Conservation (phyloP, 2,113 vertebrate genomes). For the Panthera leo region DNA sequence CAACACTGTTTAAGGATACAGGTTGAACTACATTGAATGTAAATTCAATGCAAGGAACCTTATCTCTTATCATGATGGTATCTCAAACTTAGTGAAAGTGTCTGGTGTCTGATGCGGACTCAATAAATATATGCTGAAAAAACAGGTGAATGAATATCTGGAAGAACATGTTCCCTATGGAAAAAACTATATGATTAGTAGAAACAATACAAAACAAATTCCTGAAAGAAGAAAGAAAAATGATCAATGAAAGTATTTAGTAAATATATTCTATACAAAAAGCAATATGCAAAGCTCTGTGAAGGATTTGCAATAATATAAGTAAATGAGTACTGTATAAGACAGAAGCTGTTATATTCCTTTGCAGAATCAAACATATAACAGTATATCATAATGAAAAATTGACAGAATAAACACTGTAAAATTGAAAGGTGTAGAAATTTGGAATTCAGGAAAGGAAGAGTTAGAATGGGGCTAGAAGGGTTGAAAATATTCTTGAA, state of each 20-base stretch:
- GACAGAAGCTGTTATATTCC: background rate
- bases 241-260: background rate
- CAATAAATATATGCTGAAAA: background rate
- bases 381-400: background rate
- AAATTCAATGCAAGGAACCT: background rate
- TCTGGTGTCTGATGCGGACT: background rate
- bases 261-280: background rate
- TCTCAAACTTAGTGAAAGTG: background rate
- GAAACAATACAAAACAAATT: background rate
- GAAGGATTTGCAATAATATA: background rate
- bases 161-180: background rate
- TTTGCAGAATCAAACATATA: background rate
- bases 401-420: background rate
- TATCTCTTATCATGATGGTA: background rate
- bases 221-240: background rate
- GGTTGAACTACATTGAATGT: background rate
- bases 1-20: background rate
- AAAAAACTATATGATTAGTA: background rate
- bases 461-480: background rate
- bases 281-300: background rate
- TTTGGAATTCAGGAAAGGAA: background rate
- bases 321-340: background rate
- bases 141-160: background rate
- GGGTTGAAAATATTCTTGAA: background rate
- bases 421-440: background rate